Evolutionary conservation across 1,140 invertebrate genomes (phyloP).

Genomic region (Philopotamus ludificatus): DNA sequence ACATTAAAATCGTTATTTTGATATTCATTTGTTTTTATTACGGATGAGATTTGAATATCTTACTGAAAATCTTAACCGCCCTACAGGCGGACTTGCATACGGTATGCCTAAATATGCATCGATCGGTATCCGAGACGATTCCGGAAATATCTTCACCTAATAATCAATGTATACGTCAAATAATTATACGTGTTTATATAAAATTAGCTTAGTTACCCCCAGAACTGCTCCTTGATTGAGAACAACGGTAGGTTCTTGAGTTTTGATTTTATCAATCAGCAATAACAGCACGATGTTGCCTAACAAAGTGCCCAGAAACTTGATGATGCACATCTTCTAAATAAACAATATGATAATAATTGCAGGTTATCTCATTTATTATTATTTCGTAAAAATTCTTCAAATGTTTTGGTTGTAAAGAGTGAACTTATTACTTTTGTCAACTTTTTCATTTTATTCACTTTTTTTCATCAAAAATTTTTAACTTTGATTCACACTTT

Average conservation of each 20-base stretch:
- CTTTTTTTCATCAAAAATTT: no score
- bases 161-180: slow-evolving; percentile 4
- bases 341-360: no score
- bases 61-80: slow-evolving; percentile 60
- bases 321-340: no score
- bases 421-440: no score
- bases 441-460: no score
- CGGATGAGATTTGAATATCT: slow-evolving; percentile 5
- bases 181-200: slow-evolving; percentile 5
- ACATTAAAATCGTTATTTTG: background rate
- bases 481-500: no score
- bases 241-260: slow-evolving; percentile 38
- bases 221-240: slow-evolving; percentile 41
- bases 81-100: slow-evolving; percentile 65
- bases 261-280: no score
- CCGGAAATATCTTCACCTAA: slow-evolving; percentile 53
- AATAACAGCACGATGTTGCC: no score
- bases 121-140: slow-evolving; percentile 51
- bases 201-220: slow-evolving; percentile 37
- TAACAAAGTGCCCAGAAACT: no score
- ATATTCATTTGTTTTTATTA: slow-evolving; percentile 15
- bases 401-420: no score
- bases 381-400: no score
- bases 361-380: no score
- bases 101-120: slow-evolving; percentile 67